phyloP scores from a whole-genome alignment of 2,888 invertebrate genomes.

The Bembecia ichneumoniformis region DNA sequence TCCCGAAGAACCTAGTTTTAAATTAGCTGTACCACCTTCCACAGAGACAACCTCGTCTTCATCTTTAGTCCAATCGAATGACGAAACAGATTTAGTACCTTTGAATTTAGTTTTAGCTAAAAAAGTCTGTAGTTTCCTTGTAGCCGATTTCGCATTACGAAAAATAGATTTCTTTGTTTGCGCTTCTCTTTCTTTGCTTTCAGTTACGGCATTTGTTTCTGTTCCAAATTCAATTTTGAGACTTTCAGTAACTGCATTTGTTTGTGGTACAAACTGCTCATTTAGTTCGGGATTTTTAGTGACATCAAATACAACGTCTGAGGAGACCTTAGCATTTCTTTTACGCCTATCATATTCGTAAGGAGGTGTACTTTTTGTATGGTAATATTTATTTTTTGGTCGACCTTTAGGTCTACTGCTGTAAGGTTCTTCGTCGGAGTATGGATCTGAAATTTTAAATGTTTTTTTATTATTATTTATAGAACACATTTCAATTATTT shows the following conservation, averaged over 20 bases:
- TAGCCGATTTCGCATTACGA: not conserved
- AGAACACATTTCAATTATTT: no score
- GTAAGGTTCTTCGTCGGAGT: slow-evolving; percentile 30
- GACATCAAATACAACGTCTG: no score
- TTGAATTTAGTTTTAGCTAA: not conserved
- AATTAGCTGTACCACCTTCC: slow-evolving; percentile 31
- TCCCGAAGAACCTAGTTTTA: slow-evolving; percentile 23
- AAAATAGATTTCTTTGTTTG: not conserved
- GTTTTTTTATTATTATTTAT: no score
- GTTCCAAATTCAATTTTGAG: no score
- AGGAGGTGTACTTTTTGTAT: slow-evolving; percentile 5
- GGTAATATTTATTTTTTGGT: slow-evolving; percentile 5
- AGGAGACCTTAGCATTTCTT: slow-evolving; percentile 9
- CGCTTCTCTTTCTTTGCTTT: not conserved
- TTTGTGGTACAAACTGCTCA: no score
- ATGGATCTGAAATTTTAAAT: slow-evolving; percentile 12
- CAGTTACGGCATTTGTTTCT: no score
- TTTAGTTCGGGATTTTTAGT: no score
- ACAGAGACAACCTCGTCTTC: slow-evolving; percentile 20
- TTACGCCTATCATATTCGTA: slow-evolving; percentile 27
- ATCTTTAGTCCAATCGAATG: not conserved
- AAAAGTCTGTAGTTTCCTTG: not conserved
- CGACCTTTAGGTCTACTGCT: slow-evolving; percentile 10
- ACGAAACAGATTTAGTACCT: no score
- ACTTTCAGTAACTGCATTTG: no score